Base-by-base conservation (phyloP, 2,888 invertebrate species). In the Ormia ochracea region DNA sequence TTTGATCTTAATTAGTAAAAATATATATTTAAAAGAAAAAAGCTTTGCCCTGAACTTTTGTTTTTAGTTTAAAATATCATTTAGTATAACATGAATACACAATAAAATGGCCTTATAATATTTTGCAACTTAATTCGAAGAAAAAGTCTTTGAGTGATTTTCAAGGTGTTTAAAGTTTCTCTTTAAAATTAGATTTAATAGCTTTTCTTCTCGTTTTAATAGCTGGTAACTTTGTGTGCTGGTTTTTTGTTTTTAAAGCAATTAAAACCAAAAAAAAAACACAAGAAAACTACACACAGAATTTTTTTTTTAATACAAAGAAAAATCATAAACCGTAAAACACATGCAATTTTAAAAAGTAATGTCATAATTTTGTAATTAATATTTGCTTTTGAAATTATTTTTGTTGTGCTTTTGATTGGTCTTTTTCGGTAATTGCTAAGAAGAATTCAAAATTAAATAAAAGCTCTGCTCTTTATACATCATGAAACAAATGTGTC, bases 331-430 rank as follows among this genome's bases (percentile, higher is more conserved):
- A 68, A 76, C 52, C 80, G 80, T 80, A 72, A 80, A 80, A 66
- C 66, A 19, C 86, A 86, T 86, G 87, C 86, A 84, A 86, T 87
- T 85, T 85, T 86, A 63, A 87, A 86, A 86, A 86, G 86, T 86
- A 84, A 85, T 84, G 84, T 83, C 83, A 84, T 83, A 85, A 85
- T 84, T 56, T 74, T 85, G 86, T 85, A 87, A 85, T 86, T 85
- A 86, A 86, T 72, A 80, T 72, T 72, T 52, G 28, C 21, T 48
- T 36, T 38, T 61, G 0, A 2, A 43, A 31, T 41, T 61, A 7
- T 52, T 12, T 17, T 36, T 14, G n/a, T 17, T 48, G 14, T 41
- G 52, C 31, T 58, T 54, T 54, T 12, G 12, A n/a, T 36, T 12
- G 19, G 5, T 14, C 26, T 50, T 23, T 77, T 78, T 65, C 19